Evolutionary conservation across 1,140 invertebrate genomes (phyloP).

Genomic region (Philotrypesis tridentata): DNA sequence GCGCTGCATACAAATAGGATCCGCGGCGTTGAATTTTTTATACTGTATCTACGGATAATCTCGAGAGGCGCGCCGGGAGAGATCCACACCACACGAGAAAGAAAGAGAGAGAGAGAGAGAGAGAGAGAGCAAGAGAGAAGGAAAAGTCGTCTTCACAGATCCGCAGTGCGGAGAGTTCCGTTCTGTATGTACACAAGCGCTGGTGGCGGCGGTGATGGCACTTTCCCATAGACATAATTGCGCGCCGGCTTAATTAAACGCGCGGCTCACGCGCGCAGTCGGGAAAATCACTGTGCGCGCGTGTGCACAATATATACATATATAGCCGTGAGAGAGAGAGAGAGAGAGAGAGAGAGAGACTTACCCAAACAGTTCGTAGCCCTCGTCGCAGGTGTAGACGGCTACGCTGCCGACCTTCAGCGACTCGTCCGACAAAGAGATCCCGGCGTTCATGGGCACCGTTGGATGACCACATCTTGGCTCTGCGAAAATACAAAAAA

Average conservation of each 20-base stretch:
- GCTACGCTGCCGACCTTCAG: slow-evolving; percentile 79
- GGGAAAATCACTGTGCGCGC: neutral
- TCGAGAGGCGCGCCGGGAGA: too few species aligned
- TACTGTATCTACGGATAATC: too few species aligned
- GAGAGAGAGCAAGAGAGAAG: too few species aligned
- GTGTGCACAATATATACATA: too few species aligned
- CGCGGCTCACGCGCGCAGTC: neutral
- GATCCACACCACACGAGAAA: too few species aligned
- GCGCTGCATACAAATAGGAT: too few species aligned
- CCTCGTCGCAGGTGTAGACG: slow-evolving; percentile 87
- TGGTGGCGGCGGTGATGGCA: too few species aligned
- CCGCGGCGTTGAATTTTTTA: too few species aligned
- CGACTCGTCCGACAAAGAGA: slow-evolving; percentile 74
- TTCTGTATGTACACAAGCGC: too few species aligned
- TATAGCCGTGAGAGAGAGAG: neutral
- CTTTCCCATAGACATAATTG: slow-evolving; percentile 10
- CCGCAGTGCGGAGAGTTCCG: too few species aligned
- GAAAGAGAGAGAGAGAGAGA: neutral
- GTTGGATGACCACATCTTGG: slow-evolving; percentile 85
- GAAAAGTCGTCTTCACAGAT: neutral
- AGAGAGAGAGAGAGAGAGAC: slow-evolving; percentile 37
- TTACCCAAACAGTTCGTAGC: slow-evolving; percentile 83
- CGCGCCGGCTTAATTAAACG: neutral
- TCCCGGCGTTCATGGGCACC: slow-evolving; percentile 86
- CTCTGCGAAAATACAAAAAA: slow-evolving; percentile 60